Base-by-base conservation (phyloP, 2,888 invertebrate species). In the Meghimatium bilineatum region DNA sequence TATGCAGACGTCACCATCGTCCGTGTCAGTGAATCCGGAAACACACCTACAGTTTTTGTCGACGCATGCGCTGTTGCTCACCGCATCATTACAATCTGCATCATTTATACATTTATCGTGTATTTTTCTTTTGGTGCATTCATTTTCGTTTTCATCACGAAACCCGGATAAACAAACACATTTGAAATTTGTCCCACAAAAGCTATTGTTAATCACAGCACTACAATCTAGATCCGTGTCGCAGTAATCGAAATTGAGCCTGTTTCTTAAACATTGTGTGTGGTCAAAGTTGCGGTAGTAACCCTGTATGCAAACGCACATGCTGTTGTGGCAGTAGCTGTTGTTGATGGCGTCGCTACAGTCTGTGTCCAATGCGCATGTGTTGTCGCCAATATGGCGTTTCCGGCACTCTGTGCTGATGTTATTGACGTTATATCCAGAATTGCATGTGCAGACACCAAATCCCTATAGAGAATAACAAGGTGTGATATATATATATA, bases 1-100 rank as follows among this genome's bases (percentile, higher is more conserved):
- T 20, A 36, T 32, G 6, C 49, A 0, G 32, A 69, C 71, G 26
- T 74, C 63, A 75, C 63, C 56, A n/a, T 67, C 66, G n/a, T 32
- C 49, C 44, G 2, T 56, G 38, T 79, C 75, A 20, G 17, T 6
- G 44, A 69, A 69, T 26, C 85, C 85, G 26, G 72, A 66, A 49
- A 66, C 36, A 56, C 85, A 85, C 8, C 5, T 67, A 36, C 85
- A 85, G 20, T 67, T 67, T 56, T 72, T 79, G 63, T 86, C 83
- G 23, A 71, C 83, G 69, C 91, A 90, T 52, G 81, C 77, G 84
- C 90, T 89, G 80, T 87, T 85, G 67, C 74, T 80, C 14, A 90
- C 85, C 10, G 88, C 88, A 6, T 85, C 84, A n/a, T 80, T 69
- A 67, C 91, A 91, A 81, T 91, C 91, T 3, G 26, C 56, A 38